A percentile compares a stretch with the other conserved stretches of the same genome.
phyloP scores from a whole-genome alignment of 2,888 invertebrate genomes.

The Conomelus anceps region DNA sequence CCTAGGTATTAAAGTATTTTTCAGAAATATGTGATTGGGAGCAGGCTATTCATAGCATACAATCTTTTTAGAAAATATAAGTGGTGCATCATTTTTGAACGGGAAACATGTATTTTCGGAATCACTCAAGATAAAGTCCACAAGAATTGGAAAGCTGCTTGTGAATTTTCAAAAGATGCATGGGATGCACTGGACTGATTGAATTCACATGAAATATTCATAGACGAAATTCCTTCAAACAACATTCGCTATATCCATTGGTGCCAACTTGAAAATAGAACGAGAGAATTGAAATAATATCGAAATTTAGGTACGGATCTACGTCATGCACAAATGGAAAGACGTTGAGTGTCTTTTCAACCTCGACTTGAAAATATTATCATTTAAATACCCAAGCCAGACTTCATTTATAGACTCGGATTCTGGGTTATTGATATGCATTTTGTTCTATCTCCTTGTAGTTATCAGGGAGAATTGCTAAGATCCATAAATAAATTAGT shows the following conservation, averaged over 20 bases:
- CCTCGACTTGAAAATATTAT: neutral
- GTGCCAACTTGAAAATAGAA: neutral
- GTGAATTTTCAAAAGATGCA: neutral
- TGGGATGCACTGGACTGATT: neutral
- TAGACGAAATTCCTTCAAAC: neutral
- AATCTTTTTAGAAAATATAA: neutral
- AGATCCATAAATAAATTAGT: too few relatives aligned
- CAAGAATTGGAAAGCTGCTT: neutral
- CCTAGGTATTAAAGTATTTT: too few relatives aligned
- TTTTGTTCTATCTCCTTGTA: neutral
- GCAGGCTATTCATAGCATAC: neutral
- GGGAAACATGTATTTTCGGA: neutral
- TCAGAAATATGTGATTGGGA: too few relatives aligned
- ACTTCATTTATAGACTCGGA: neutral
- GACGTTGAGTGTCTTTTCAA: neutral
- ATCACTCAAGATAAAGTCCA: neutral
- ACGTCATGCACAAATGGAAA: neutral
- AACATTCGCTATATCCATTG: neutral
- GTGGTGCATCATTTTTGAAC: neutral
- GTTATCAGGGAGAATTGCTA: neutral
- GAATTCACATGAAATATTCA: neutral
- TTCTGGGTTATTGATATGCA: neutral
- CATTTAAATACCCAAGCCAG: neutral
- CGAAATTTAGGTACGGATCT: neutral
- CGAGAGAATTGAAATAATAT: neutral